Evolutionary conservation across 2,113 vertebrate genomes (phyloP), one percentile per base, ranked within the genome.

Genomic region (Lamprotornis superbus): DNA sequence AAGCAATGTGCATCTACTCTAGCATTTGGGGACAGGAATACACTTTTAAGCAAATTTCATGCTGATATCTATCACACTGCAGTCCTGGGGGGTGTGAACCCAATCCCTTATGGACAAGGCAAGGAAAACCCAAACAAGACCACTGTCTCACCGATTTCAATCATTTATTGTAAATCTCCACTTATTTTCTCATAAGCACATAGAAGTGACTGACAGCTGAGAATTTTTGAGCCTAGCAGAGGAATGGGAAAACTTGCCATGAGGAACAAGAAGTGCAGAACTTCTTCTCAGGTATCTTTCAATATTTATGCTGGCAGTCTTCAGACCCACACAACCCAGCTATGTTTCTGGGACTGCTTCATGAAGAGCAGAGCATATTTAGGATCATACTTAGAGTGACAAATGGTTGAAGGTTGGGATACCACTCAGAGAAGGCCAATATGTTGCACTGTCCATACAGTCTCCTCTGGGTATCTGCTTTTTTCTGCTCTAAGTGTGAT

Each of bases 311-410:
- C 33, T 37, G 55, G 7, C n/a, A 37, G 16, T 35, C 23, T 73
- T 77, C 69, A 65, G 33, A 60, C 11, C 7, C 30, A 50, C 40
- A 60, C 10, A 83, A n/a, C 13, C 3, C n/a, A 83, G 24, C 14
- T 23, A 12, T 4, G 2, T 24, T 28, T 69, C 31, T 56, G 22
- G 20, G 11, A 68, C 20, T 0, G 0, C 27, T 80, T 55, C 15
- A n/a, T 9, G 10, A 39, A 81, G 2, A 90, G 27, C 59, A 89
- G 40, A 81, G 33, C 27, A 30, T 31, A 25, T 60, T 83, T 52
- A n/a, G 57, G 20, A n/a, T 37, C 1, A 14, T 10, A 55, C 61
- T 73, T 55, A 12, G 25, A 39, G 63, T 59, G 11, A 64, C 25
- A 64, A 64, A 59, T 15, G 3, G 10, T 28, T 80, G 68, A 30